A percentile compares a stretch with the other conserved stretches of the same genome.
Conservation (phyloP, 2,113 vertebrate species). For the Ciconia stormi region DNA sequence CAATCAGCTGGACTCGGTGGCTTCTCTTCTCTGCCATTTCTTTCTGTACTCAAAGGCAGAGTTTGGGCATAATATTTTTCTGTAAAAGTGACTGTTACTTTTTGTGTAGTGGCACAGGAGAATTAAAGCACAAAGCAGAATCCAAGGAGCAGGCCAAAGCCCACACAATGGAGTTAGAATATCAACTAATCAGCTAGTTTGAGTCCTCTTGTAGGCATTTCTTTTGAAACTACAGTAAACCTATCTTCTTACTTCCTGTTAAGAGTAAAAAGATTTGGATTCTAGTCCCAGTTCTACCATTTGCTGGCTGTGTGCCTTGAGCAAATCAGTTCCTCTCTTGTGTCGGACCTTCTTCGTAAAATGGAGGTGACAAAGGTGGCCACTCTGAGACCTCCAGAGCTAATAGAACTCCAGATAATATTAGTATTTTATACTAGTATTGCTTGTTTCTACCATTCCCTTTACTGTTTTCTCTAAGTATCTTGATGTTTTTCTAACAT, state of each 20-base stretch:
- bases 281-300: background rate
- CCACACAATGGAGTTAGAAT: background rate
- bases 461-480: background rate
- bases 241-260: background rate
- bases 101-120: background rate
- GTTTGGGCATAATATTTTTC: background rate
- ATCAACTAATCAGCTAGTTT: background rate
- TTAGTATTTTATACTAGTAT: background rate
- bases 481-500: background rate
- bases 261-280: background rate
- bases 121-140: background rate
- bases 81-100: background rate
- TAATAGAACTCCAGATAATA: background rate
- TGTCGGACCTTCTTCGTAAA: background rate
- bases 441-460: background rate
- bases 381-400: background rate
- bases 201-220: background rate
- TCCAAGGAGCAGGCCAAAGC: background rate
- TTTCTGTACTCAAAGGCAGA: slow-evolving; percentile 5
- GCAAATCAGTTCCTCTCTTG: background rate
- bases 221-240: background rate
- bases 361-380: background rate
- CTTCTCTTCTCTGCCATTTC: background rate
- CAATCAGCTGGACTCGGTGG: background rate
- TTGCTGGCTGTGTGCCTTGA: background rate